Evolutionary conservation across 1,140 invertebrate species (phyloP).

Genomic region (Cyrtorhinus lividipennis): DNA sequence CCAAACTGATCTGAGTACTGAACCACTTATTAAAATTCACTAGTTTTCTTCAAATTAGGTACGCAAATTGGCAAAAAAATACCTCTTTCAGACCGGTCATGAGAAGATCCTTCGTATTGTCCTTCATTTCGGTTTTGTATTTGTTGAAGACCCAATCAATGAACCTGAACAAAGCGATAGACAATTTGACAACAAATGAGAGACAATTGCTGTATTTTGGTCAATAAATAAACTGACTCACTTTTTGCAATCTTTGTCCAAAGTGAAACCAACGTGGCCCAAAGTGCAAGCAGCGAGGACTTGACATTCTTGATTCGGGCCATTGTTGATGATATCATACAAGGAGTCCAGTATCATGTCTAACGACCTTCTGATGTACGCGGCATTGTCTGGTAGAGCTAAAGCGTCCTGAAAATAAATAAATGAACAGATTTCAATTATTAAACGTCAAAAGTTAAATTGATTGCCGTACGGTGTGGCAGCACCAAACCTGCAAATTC

Average conservation of each 20-base stretch:
- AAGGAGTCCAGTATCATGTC: constrained; percentile 18
- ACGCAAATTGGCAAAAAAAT: not conserved
- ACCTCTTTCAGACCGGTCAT: constrained; percentile 17
- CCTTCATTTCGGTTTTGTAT: constrained; percentile 12
- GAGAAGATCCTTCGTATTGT: not conserved
- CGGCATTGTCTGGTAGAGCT: constrained; percentile 17
- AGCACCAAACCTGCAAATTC: constrained; percentile 13
- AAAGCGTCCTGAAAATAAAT: constrained; percentile 16
- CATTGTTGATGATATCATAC: constrained; percentile 11
- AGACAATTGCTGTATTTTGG: not conserved
- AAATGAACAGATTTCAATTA: not conserved
- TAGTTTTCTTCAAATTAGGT: no score
- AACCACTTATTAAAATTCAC: no score
- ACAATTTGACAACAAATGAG: not conserved
- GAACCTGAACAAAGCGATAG: constrained; percentile 11
- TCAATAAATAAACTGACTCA: constrained; percentile 1
- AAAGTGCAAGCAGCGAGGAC: constrained; percentile 12
- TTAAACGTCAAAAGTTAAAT: no score
- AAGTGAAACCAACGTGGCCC: constrained; percentile 18
- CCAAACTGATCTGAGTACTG: no score
- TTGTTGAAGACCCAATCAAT: constrained; percentile 18
- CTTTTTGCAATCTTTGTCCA: constrained; percentile 20
- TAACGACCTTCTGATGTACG: constrained; percentile 18
- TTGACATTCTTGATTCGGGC: constrained; percentile 1
- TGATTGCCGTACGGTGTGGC: no score